Evolutionary conservation across 2,113 vertebrate genomes (phyloP), one percentile per base, ranked within the genome.

Genomic region (Sander vitreus): DNA sequence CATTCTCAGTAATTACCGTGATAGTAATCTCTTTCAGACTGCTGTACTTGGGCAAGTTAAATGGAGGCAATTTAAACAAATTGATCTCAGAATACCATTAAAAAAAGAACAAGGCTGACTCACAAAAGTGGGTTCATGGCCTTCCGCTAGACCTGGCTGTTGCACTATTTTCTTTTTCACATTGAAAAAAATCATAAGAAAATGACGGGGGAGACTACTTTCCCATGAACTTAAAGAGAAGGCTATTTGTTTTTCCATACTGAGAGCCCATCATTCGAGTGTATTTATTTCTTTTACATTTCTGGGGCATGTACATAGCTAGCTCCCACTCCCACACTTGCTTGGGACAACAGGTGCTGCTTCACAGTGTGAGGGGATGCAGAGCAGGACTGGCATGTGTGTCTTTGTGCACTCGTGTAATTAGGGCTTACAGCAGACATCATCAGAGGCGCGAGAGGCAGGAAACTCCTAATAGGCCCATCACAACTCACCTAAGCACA

Each of bases 51-150:
- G 83, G 88, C 57, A 91, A 94, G 91, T 89, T 92, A 94, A 95
- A 95, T 93, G 84, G 92, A 92, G 88, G 94, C 91, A 93, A 94
- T 95, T 96, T 95, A 90, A 91, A 91, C 90, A 94, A 93, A 95
- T 93, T 92, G 92, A 96, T 95, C 92, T 91, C 79, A 93, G 90
- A 93, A 94, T 89, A 93, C 88, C 91, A 94, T 95, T 93, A 93
- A 91, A 91, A 21, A 74, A 86, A 90, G 78, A 93, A 92, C 82
- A 81, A 90, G 84, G 73, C 87, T 53, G 68, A 81, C 74, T 79
- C 76, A 81, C 79, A 89, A 85, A 80, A 82, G 87, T 87, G 60
- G 86, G 84, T 86, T 83, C 82, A 88, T 15, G 78, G 62, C 84
- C 70, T 78, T 67, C 65, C 59, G 39, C 51, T 77, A 64, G 73